Percentiles rank a stretch among this genome's conserved stretches.
Conservation (phyloP, 2,113 vertebrate species). For the Rhinolophus ferrumequinum region DNA sequence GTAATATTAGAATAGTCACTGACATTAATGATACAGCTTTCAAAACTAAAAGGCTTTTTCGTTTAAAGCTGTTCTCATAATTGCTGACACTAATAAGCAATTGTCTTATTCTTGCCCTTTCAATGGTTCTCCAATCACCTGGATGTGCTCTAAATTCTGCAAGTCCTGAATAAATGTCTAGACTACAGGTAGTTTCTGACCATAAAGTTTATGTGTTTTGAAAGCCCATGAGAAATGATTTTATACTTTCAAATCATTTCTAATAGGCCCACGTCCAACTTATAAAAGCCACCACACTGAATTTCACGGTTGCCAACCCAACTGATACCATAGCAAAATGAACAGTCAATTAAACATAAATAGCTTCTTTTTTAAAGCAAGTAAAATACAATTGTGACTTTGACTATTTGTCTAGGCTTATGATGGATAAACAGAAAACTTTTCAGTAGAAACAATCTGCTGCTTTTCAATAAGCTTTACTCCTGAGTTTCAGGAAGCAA, state of each 20-base stretch:
- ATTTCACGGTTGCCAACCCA: conserved; percentile 28
- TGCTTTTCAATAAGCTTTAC: not conserved
- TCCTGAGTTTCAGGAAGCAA: conserved; percentile 13
- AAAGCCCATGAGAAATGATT: conserved; percentile 71
- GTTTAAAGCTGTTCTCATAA: not conserved
- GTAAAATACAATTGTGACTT: not conserved
- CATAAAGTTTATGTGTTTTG: not conserved
- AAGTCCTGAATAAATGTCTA: not conserved
- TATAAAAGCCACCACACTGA: conserved; percentile 35
- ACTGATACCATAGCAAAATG: conserved; percentile 39
- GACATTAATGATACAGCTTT: not conserved
- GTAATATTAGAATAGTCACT: not conserved
- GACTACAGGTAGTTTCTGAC: not conserved
- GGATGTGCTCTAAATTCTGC: not conserved
- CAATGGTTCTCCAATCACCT: not conserved
- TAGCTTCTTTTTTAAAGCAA: conserved; percentile 14
- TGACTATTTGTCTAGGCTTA: not conserved
- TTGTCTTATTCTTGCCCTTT: not conserved
- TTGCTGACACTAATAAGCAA: not conserved
- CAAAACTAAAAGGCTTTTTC: not conserved
- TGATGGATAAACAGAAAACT: not conserved
- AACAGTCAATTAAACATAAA: conserved; percentile 3
- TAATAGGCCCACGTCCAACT: conserved; percentile 53
- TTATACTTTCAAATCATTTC: conserved; percentile 65
- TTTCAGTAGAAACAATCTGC: not conserved